A percentile compares a stretch with the other conserved stretches of the same genome.
Conservation (phyloP, 2,888 invertebrate species). For the Phengaris arion region DNA sequence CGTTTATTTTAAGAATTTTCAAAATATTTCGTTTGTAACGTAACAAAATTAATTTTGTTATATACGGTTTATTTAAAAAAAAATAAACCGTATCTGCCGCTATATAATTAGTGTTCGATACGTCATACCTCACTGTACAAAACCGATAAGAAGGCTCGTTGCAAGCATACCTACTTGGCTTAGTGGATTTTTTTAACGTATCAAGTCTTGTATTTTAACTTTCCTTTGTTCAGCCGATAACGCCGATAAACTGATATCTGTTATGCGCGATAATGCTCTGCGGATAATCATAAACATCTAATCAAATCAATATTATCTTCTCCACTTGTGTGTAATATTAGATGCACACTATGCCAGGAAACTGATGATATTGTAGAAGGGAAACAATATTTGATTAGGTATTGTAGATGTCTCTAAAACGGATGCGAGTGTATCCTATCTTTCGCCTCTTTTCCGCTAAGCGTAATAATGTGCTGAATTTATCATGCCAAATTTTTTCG, state of each 20-base stretch:
- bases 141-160: constrained; percentile 12
- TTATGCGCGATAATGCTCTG: constrained; percentile 44
- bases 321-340: constrained; percentile 31
- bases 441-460: constrained; percentile 10
- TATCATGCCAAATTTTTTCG: neutral
- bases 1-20: constrained; percentile 26
- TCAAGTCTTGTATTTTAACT: constrained; percentile 30
- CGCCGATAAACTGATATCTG: constrained; percentile 54
- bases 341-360: constrained; percentile 27
- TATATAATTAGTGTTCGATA: constrained; percentile 24
- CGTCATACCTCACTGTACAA: neutral
- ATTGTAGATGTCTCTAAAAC: constrained; percentile 8
- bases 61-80: too few species aligned
- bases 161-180: neutral
- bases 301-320: constrained; percentile 51
- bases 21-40: constrained; percentile 22
- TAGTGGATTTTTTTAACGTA: constrained; percentile 17
- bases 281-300: constrained; percentile 52
- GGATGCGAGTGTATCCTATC: neutral
- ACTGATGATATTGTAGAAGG: neutral
- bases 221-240: constrained; percentile 44
- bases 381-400: neutral
- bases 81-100: constrained; percentile 16
- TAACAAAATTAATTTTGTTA: constrained; percentile 12
- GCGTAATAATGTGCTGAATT: neutral